Conservation (phyloP, 1,140 invertebrate genomes). For the Epicauta chinensis region DNA sequence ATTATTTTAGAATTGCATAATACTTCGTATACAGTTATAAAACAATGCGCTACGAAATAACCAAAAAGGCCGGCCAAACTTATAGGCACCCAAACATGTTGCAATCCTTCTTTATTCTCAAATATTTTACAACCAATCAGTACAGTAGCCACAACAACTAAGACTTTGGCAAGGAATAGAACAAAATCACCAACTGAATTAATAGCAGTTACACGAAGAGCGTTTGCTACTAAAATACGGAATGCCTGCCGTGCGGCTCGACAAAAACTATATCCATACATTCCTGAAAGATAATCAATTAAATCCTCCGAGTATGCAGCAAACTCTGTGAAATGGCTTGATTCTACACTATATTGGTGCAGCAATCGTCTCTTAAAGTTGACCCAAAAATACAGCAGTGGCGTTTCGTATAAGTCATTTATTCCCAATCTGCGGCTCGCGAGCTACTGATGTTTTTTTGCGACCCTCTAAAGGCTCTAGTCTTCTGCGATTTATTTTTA, state of each 20-base stretch:
- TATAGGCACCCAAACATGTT: constrained; percentile 63
- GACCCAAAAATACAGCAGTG: no score
- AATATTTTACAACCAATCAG: constrained; percentile 53
- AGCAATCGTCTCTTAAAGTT: no score
- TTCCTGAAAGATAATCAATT: constrained; percentile 51
- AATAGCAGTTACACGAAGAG: constrained; percentile 63
- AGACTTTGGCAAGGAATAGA: constrained; percentile 65
- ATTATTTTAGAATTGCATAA: not conserved
- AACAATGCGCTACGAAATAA: constrained; percentile 66
- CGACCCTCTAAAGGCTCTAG: no score
- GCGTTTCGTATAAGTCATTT: no score
- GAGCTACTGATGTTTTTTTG: no score
- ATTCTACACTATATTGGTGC: no score
- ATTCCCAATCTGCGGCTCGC: no score
- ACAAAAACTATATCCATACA: constrained; percentile 66
- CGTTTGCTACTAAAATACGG: constrained; percentile 53
- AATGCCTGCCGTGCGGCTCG: constrained; percentile 57
- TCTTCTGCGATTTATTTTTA: no score
- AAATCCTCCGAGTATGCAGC: no score
- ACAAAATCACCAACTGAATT: constrained; percentile 76
- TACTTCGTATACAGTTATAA: constrained; percentile 74
- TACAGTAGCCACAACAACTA: constrained; percentile 59
- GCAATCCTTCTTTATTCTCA: constrained; percentile 53
- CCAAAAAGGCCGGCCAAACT: constrained; percentile 58
- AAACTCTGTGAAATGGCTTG: no score